Conservation (phyloP, 2,888 invertebrate species). For the Nomada ferruginata region DNA sequence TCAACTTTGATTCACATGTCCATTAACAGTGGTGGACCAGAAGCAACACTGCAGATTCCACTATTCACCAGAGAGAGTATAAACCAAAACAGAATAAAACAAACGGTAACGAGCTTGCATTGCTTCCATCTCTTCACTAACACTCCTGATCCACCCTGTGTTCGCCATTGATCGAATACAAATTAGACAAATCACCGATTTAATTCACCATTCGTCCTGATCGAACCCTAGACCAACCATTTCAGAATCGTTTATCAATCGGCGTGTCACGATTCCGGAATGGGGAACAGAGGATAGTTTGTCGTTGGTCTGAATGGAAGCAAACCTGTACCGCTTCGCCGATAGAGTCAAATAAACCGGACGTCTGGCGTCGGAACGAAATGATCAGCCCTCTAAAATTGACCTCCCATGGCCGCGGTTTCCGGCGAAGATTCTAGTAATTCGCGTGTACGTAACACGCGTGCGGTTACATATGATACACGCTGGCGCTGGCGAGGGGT, state of each 20-base stretch:
- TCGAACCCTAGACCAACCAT: background rate
- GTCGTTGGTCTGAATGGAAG: background rate
- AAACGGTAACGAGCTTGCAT: no score
- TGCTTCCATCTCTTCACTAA: no score
- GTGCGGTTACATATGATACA: conserved; percentile 29
- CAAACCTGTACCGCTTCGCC: background rate
- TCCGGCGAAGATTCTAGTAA: conserved; percentile 42
- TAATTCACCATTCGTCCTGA: background rate
- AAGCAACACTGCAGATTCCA: no score
- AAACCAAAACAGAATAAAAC: no score
- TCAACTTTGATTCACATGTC: no score
- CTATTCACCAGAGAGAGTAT: no score
- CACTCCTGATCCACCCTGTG: no score
- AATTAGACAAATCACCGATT: no score
- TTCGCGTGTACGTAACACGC: conserved; percentile 15
- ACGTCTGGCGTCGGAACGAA: conserved; percentile 9
- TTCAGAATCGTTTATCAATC: background rate
- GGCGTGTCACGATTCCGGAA: background rate
- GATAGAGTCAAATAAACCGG: conserved; percentile 28
- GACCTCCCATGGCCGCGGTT: conserved; percentile 18
- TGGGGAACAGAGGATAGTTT: background rate
- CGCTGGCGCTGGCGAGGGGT: conserved; percentile 56
- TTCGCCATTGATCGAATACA: no score
- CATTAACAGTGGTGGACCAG: no score
- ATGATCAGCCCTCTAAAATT: conserved; percentile 38